phyloP scores from a whole-genome alignment of 2,888 invertebrate genomes.

The Ochropleura leucogaster region DNA sequence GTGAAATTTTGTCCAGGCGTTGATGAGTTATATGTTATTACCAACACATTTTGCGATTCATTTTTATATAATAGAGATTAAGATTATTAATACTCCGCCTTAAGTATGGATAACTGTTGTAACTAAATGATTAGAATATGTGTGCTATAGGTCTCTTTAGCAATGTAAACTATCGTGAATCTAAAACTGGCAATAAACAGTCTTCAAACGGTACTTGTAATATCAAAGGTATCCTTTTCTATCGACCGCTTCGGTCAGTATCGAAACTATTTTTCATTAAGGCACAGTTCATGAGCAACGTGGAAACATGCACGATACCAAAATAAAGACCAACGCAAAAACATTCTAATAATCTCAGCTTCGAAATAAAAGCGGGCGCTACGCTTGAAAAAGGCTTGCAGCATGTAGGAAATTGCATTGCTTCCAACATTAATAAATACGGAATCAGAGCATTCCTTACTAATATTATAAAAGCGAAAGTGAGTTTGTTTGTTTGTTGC shows the following conservation, averaged over 20 bases:
- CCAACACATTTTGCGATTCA: too few species aligned
- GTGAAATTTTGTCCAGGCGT: too few species aligned
- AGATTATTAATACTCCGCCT: too few species aligned
- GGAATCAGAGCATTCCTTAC: too few species aligned
- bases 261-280: not conserved
- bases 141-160: not conserved
- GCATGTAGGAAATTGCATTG: slow-evolving; percentile 29
- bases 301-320: not conserved
- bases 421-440: slow-evolving; percentile 32
- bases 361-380: not conserved
- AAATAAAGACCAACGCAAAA: not conserved
- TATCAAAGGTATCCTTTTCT: not conserved
- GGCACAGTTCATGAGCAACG: not conserved
- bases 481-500: too few species aligned
- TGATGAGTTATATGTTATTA: too few species aligned
- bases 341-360: not conserved
- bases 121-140: not conserved
- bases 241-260: too few species aligned
- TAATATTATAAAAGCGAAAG: too few species aligned
- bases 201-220: not conserved
- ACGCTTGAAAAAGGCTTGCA: slow-evolving; percentile 5
- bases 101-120: not conserved
- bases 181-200: not conserved
- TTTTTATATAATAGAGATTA: too few species aligned
- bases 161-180: not conserved